Base-by-base conservation (phyloP, 30 jellyfish, hydroid and myxozoan species). In the Aurelia sp. region DNA sequence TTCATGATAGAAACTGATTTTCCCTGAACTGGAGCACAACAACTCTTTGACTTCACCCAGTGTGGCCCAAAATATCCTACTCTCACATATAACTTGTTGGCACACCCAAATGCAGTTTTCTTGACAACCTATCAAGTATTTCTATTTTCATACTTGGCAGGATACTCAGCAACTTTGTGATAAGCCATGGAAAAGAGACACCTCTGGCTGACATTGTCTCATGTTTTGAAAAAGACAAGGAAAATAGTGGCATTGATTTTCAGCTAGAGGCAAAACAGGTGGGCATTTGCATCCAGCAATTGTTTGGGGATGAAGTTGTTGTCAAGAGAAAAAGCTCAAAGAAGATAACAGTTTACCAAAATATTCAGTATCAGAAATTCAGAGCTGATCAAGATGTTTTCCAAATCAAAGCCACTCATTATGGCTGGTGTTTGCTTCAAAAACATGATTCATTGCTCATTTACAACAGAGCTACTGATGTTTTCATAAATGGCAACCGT, bases 401-500 rank as follows among this genome's bases (percentile, higher is more conserved):
- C 33, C 70, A 60, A 24, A 24, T 60, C 70, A 60, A 60, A 0
- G 5, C 70, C 70, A 60, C 70, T n/a, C 70, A 60, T n/a, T 60
- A 60, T 60, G 70, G 70, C 5, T 60, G 70, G 70, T 60, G 70
- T 60, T 60, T 60, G 33, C 70, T 60, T 24, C 22, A 60, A 60
- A 60, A 60, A 60, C 6, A 5, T 3, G 70, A 60, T 60, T 60
- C 70, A 60, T n/a, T 19, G 70, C 70, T n/a, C 70, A 60, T 60
- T 60, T 60, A n/a, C 70, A 60, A 24, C 33, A 60, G 11, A 60
- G 33, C 33, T 60, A 60, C 70, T 60, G 11, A 60, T 60, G 33
- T 60, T 0, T 60, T 60, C 33, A 24, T 60, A 60, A 60, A 60
- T 60, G 70, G 33, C 70, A 24, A 60, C 70, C 70, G 70, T 24